Conservation (phyloP, 2,797 vertebrate genomes). For the Molossus alvarezi region DNA sequence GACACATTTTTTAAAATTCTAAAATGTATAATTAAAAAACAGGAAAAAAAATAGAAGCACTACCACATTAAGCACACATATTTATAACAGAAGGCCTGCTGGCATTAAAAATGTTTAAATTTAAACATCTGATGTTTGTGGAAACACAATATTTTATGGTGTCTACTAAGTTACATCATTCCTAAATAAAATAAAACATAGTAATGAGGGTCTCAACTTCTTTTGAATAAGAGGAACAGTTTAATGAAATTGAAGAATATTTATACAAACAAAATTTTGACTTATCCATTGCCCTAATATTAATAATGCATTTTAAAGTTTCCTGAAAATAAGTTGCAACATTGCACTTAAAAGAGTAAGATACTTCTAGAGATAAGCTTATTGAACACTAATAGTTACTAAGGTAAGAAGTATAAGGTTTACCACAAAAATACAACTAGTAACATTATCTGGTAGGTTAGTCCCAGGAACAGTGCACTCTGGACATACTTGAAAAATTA, state of each 20-base stretch:
- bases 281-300: constrained; percentile 39
- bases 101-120: constrained; percentile 36
- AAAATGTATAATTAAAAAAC: background rate
- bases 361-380: background rate
- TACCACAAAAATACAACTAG: constrained; percentile 49
- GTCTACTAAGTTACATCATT: constrained; percentile 48
- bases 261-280: constrained; percentile 62
- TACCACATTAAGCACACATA: constrained; percentile 8
- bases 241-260: constrained; percentile 53
- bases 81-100: background rate
- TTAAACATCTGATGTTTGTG: constrained; percentile 11
- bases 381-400: constrained; percentile 7
- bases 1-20: background rate
- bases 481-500: constrained; percentile 69
- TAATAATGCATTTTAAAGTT: constrained; percentile 47
- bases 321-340: constrained; percentile 53
- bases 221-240: constrained; percentile 37
- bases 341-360: constrained; percentile 26
- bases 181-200: constrained; percentile 67
- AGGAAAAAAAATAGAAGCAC: background rate
- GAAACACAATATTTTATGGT: constrained; percentile 48
- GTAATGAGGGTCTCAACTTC: constrained; percentile 5
- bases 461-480: background rate
- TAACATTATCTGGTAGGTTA: constrained; percentile 46
- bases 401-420: background rate